Conservation (phyloP, 2,888 invertebrate genomes). For the Andrena praecox region DNA sequence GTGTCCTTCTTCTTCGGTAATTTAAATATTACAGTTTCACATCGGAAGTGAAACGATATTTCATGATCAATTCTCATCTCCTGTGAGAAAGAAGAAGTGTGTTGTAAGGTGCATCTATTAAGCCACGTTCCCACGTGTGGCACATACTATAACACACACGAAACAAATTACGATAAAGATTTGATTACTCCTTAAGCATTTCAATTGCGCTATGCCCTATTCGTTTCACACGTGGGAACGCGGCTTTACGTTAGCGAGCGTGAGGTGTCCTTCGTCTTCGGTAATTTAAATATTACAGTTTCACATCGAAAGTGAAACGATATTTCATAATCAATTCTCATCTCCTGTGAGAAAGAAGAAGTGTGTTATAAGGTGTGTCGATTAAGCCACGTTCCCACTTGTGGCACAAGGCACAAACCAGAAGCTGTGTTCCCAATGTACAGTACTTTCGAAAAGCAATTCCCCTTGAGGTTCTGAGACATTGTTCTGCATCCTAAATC, state of each 20-base stretch:
- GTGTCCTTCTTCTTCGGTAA: not conserved
- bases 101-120: not conserved
- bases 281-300: not conserved
- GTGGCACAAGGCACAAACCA: not conserved
- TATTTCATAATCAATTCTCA: not conserved
- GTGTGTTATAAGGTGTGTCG: too few relatives aligned
- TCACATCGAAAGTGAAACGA: not conserved
- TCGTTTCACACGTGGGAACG: not conserved
- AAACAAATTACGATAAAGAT: not conserved
- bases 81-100: too few relatives aligned
- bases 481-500: not conserved
- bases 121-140: not conserved
- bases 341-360: too few relatives aligned
- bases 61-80: not conserved
- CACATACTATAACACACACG: not conserved
- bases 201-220: not conserved
- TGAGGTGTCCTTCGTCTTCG: not conserved
- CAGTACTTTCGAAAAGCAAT: not conserved
- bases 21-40: not conserved
- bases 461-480: not conserved
- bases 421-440: not conserved
- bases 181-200: not conserved
- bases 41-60: not conserved
- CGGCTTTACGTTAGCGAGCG: not conserved
- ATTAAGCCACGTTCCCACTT: conserved; percentile 1